Evolutionary conservation across 2,797 vertebrate species (phyloP).

Genomic region (Pachyuromys duprasi): DNA sequence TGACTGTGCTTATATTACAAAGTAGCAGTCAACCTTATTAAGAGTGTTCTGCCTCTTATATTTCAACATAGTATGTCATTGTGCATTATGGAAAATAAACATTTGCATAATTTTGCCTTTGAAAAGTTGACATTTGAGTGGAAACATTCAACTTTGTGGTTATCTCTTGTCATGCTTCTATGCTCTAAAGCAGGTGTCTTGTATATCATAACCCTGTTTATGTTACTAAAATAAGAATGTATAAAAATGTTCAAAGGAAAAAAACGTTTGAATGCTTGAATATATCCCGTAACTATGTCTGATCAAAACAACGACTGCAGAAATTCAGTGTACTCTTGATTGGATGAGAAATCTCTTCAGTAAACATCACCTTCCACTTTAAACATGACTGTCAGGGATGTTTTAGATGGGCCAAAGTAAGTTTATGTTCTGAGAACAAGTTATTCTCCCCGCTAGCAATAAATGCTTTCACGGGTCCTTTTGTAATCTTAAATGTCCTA

Average conservation of each 20-base stretch:
- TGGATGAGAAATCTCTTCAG: slow-evolving; percentile 47
- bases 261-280: slow-evolving; percentile 23
- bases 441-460: neutral
- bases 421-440: slow-evolving; percentile 42
- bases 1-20: slow-evolving; percentile 56
- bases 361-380: slow-evolving; percentile 3
- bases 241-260: slow-evolving; percentile 58
- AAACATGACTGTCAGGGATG: neutral
- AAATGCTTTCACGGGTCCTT: neutral
- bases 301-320: slow-evolving; percentile 39
- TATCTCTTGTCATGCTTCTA: neutral
- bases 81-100: slow-evolving; percentile 62
- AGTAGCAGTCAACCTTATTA: slow-evolving; percentile 52
- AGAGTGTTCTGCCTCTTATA: neutral
- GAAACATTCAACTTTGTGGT: neutral
- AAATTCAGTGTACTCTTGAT: neutral
- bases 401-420: neutral
- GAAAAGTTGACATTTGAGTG: neutral
- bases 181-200: neutral
- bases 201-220: slow-evolving; percentile 40
- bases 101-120: neutral
- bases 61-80: slow-evolving; percentile 19
- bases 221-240: slow-evolving; percentile 50
- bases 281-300: neutral
- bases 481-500: slow-evolving; percentile 16